Evolutionary conservation across 2,113 vertebrate species (phyloP).

Genomic region (Ceyx melanurus): DNA sequence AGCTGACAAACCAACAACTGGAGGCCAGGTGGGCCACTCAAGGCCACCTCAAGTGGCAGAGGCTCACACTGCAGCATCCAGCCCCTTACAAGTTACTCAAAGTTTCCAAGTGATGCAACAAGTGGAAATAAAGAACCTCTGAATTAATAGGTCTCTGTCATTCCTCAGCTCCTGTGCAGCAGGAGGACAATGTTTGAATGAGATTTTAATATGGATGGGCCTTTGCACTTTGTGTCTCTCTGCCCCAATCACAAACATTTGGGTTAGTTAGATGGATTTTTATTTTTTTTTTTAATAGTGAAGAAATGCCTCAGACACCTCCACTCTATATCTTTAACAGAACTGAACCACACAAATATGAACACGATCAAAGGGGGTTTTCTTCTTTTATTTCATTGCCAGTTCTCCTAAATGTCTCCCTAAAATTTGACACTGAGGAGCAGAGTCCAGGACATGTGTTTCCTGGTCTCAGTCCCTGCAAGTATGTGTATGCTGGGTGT

Average conservation of each 20-base stretch:
- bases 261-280: background rate
- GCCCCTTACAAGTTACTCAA: background rate
- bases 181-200: background rate
- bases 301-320: background rate
- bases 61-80: background rate
- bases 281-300: background rate
- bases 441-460: background rate
- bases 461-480: background rate
- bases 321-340: background rate
- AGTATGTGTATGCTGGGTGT: fast-evolving
- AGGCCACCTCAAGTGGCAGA: background rate
- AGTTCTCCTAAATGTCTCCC: background rate
- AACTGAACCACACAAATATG: background rate
- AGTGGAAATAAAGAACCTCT: background rate
- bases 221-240: background rate
- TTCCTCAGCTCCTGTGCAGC: background rate
- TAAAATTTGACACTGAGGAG: background rate
- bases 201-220: background rate
- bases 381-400: background rate
- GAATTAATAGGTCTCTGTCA: background rate
- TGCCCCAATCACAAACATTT: background rate
- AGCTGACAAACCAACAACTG: background rate
- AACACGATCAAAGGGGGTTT: background rate
- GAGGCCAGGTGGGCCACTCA: background rate
- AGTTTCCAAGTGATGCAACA: background rate